Conservation (phyloP, 2,797 vertebrate species). For the Pipistrellus kuhlii region DNA sequence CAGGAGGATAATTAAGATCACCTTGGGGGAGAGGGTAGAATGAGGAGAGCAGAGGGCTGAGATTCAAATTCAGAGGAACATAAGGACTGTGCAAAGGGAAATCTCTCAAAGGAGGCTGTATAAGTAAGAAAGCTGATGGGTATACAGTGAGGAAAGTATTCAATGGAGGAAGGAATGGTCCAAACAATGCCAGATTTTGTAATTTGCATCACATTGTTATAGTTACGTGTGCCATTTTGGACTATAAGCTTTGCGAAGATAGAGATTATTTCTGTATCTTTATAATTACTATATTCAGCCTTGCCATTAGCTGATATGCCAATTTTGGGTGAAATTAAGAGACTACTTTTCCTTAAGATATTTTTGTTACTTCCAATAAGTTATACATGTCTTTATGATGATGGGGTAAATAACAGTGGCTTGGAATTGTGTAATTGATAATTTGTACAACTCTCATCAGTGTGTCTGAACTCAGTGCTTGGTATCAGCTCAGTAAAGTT, state of each 20-base stretch:
- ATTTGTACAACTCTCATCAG: not conserved
- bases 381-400: not conserved
- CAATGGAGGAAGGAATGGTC: not conserved
- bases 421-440: not conserved
- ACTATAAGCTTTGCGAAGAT: not conserved
- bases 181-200: not conserved
- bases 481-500: constrained; percentile 1
- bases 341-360: constrained; percentile 20
- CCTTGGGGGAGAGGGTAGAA: not conserved
- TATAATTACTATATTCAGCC: not conserved
- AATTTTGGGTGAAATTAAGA: constrained; percentile 12
- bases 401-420: not conserved
- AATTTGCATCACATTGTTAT: not conserved
- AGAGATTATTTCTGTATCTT: constrained; percentile 26
- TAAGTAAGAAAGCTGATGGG: not conserved
- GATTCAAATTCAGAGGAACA: not conserved
- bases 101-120: not conserved
- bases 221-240: not conserved
- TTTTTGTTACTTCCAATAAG: constrained; percentile 40
- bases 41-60: not conserved
- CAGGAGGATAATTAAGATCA: not conserved
- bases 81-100: constrained; percentile 3
- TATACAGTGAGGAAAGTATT: not conserved
- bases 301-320: not conserved
- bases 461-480: not conserved